These are phyloP conservation scores for Eristalis intricaria DNA, from an alignment of 2,888 invertebrate species.

Conservation along the genomic window DNA sequence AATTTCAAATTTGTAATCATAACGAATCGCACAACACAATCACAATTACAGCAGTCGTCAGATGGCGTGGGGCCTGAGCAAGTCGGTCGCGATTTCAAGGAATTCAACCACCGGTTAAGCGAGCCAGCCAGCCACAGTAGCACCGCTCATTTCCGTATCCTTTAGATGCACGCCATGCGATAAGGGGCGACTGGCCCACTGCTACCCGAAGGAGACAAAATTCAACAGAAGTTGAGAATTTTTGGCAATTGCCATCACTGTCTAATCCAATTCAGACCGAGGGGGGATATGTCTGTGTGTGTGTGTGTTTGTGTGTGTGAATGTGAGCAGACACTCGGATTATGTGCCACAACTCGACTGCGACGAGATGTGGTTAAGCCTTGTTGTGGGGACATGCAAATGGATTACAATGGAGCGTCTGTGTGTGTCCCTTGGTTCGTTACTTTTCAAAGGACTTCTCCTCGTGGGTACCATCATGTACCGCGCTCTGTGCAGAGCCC, in stretches of 20 bases:
- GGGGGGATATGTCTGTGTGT: constrained; percentile 38
- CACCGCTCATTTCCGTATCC: constrained; percentile 67
- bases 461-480: constrained; percentile 66
- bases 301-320: constrained; percentile 39
- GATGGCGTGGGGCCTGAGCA: neutral
- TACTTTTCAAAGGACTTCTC: constrained; percentile 9
- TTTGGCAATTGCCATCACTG: constrained; percentile 54
- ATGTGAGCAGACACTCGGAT: constrained; percentile 60
- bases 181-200: constrained; percentile 46
- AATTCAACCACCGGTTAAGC: constrained; percentile 1
- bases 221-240: constrained; percentile 33
- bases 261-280: constrained; percentile 45
- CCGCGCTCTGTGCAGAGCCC: constrained; percentile 47
- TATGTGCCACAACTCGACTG: constrained; percentile 32
- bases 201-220: constrained; percentile 51
- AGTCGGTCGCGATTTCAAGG: constrained; percentile 15
- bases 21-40: constrained; percentile 71
- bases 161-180: constrained; percentile 75
- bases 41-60: constrained; percentile 42
- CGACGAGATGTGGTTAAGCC: constrained; percentile 49
- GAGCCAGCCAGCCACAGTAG: neutral
- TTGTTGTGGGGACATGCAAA: constrained; percentile 48
- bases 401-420: constrained; percentile 21
- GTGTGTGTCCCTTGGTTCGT: constrained; percentile 28
- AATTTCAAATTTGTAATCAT: constrained; percentile 71